Base-by-base conservation (phyloP, 1,140 invertebrate genomes). In the Colletes gigas region DNA sequence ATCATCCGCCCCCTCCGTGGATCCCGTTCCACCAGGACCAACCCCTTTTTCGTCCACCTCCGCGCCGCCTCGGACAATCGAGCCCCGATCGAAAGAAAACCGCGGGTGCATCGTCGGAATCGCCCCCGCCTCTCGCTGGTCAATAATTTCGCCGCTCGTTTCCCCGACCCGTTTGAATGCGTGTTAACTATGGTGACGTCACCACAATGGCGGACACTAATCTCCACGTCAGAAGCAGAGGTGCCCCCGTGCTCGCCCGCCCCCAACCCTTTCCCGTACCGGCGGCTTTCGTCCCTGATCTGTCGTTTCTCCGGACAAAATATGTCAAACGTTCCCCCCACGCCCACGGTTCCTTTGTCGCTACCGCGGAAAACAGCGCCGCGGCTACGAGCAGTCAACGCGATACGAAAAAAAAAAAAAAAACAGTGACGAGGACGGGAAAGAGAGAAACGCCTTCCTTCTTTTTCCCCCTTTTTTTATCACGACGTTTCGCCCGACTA, bases 131-230 rank as follows among this genome's bases (percentile, higher is more conserved):
- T 30, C 30, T 30, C 30, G 71, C 60, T 70, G 85, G 84, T 85
- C 89, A 88, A 90, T 90, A 89, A 73, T 89, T 90, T 90, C 71
- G 72, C 83, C 71, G 44, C 47, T 14, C 55, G 79, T 63, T 79
- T 57, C n/a, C 44, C 50, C 50, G 8, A 62, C 65, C 62, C 68
- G 75, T 86, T 86, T 93, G 92, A 93, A 93, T 93, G 89, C 91
- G 90, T 89, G 92, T 93, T 93, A 93, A 91, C 91, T 90, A 90
- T 83, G 90, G 89, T 92, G 93, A 93, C 92, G 91, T 93, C 90
- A 91, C 89, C 83, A 93, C 93, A 93, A 93, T 93, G 92, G 93
- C 91, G 92, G 91, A 93, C 93, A 93, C 92, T 93, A 93, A 93
- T 93, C 92, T 93, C 88, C 88, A 93, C 90, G 93, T 93, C 93